phyloP scores from a whole-genome alignment of 2,888 invertebrate genomes.

The Physocephala rufipes region DNA sequence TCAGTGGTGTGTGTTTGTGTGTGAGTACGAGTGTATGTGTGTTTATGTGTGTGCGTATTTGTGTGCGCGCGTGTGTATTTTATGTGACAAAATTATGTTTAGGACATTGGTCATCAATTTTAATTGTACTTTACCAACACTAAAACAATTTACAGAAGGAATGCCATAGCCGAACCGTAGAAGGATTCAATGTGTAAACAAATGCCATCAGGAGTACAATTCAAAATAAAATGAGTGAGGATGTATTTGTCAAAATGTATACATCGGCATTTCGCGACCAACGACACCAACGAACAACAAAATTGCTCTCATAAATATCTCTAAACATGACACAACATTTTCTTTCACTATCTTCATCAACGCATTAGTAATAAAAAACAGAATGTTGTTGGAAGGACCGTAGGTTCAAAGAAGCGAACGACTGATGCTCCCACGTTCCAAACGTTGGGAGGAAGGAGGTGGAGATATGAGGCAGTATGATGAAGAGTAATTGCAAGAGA shows the following conservation, averaged over 20 bases:
- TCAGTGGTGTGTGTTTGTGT: constrained; percentile 5
- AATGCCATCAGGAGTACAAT: too few species aligned
- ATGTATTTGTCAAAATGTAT: too few species aligned
- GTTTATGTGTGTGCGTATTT: constrained; percentile 26
- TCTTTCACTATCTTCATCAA: neutral
- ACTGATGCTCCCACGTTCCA: neutral
- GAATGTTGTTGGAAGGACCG: neutral
- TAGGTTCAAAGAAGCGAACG: neutral
- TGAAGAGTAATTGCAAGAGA: too few species aligned
- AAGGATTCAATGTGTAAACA: too few species aligned
- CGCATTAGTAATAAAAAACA: constrained; percentile 25
- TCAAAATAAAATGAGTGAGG: too few species aligned
- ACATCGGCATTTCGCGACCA: too few species aligned
- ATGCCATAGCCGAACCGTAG: too few species aligned
- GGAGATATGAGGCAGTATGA: neutral
- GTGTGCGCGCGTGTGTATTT: constrained; percentile 26
- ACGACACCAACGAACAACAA: too few species aligned
- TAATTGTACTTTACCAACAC: too few species aligned
- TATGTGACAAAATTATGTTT: neutral
- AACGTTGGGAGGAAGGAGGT: neutral
- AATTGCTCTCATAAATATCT: constrained; percentile 2
- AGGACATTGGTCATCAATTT: too few species aligned
- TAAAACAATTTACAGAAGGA: too few species aligned
- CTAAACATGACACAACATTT: constrained; percentile 12
- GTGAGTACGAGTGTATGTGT: constrained; percentile 20